These are phyloP conservation scores for mouse (Mus musculus) DNA, from an alignment of 2,113 vertebrate species.

Conservation along the genomic window GRCm39 chr3:75608501-75609000, in stretches of 20 bases:
- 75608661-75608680: not conserved
- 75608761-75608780: not conserved
- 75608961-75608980: constrained; percentile 34
- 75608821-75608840: constrained; percentile 37
- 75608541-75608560: constrained; percentile 7
- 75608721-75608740: not conserved
- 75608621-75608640: not conserved
- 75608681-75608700: not conserved
- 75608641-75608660: not conserved
- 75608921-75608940: constrained; percentile 43
- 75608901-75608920: constrained; percentile 30
- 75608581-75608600: too few species aligned
- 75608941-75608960: constrained; percentile 1
- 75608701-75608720: not conserved
- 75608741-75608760: not conserved
- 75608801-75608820: constrained; percentile 39
- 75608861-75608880: not conserved
- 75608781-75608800: not conserved
- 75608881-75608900: constrained; percentile 58
- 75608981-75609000: constrained; percentile 14
- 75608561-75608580: not conserved
- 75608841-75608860: constrained; percentile 40
- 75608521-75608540: not conserved
- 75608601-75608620: not conserved
- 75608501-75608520: not conserved